Base-by-base conservation (phyloP, 2,113 vertebrate genomes). In the Microtus richardsoni region DNA sequence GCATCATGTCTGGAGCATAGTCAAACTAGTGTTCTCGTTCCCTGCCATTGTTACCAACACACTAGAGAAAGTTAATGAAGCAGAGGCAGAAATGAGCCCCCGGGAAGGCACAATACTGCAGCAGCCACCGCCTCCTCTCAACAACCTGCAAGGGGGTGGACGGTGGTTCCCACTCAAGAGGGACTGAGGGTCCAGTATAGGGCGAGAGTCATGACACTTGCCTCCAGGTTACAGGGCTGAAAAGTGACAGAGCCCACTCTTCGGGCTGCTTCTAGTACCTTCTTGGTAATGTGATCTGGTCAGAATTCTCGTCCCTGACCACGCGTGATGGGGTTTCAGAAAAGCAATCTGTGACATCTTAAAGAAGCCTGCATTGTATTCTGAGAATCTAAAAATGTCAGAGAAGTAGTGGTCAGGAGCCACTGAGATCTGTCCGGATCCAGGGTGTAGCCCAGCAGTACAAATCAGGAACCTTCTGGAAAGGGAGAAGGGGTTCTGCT, bases 201-300 rank as follows among this genome's bases (percentile, higher is more conserved):
- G 74, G 39, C 3, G 2, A 41, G 22, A 22, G 26, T 33, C 30
- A 71, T 17, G 10, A 44, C 28, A 88, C 17, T 39, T 14, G 68
- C 8, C 47, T 83, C 21, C 26, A 66, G 41, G 64, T 26, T 26
- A 28, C 11, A 58, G 30, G 54, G 26, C 17, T n/a, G 1, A 14
- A 7, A 30, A 54, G 11, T 10, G 22, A 6, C 22, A 33, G 33
- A 36, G 11, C 7, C 49, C 0, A 4, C 17, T 44, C 68, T 54
- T 66, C 24, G 0, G 0, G 7, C 22, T 64, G 30, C 14, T 7
- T 26, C 47, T 5, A 21, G 5, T 0, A 7, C 17, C 84, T 36
- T 30, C 12, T 14, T 4, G 3, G 14, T 3, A 19, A 5, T 11
- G 4, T 11, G 21, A 41, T 64, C 70, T 21, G 4, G 10, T 80